phyloP scores from a whole-genome alignment of 2,888 invertebrate genomes.

The Allolobophora icterica region DNA sequence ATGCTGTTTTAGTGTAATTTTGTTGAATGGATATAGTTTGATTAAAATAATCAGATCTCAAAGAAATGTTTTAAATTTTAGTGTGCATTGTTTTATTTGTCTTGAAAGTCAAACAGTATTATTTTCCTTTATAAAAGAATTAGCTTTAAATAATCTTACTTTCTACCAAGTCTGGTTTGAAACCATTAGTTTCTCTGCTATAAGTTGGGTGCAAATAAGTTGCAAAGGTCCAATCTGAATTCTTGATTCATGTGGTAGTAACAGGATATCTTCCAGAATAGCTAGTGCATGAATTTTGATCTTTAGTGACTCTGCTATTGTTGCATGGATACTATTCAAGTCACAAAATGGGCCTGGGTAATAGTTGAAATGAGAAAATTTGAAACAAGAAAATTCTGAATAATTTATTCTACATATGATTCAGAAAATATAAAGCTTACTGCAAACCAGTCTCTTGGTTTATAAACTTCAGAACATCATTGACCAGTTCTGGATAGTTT shows the following conservation, averaged over 20 bases:
- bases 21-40: neutral
- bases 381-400: neutral
- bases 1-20: neutral
- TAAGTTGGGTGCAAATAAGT: too few species aligned
- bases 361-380: neutral
- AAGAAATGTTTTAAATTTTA: neutral
- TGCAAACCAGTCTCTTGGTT: neutral
- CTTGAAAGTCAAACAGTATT: neutral
- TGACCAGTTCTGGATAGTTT: neutral
- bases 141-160: neutral
- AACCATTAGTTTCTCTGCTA: too few species aligned
- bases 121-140: neutral
- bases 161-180: neutral
- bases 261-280: too few species aligned
- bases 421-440: neutral
- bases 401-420: neutral
- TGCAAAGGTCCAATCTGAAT: too few species aligned
- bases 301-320: too few species aligned
- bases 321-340: too few species aligned
- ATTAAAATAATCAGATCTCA: neutral
- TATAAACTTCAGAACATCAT: neutral
- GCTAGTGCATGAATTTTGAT: too few species aligned
- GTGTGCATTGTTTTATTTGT: neutral
- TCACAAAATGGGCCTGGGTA: neutral
- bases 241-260: too few species aligned